Base-by-base conservation (phyloP, 2,888 invertebrate genomes). In the Lutraria lutraria region DNA sequence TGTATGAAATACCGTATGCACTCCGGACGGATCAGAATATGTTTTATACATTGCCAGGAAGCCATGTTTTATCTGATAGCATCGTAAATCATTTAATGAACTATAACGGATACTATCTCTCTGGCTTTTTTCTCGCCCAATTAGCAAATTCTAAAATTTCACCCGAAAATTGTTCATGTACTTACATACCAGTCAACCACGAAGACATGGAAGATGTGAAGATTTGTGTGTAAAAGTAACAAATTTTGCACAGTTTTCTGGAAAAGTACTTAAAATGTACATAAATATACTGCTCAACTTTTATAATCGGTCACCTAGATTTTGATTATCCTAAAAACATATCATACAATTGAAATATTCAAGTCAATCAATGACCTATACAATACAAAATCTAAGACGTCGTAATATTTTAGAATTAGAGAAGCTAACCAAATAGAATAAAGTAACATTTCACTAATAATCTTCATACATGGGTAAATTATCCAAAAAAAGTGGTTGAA, bases 81-180 rank as follows among this genome's bases (percentile, higher is more conserved):
- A 60, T 85, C 80, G 52, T 85, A 80, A 80, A 80, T 85, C 85
- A 85, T 79, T 80, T 54, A 85, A 85, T 60, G 85, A 80, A 43
- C 85, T 52, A 72, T 56, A 84, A 80, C 56, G 79, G 21, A 43
- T 60, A 80, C 19, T 16, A 31, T 56, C 60, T 85, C 43, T 19
- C 79, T 29, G 76, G 76, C 54, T 31, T 31, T 85, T 80, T 60
- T 56, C 80, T 56, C 80, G 85, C 80, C 79, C 56, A 85, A 85
- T 85, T 85, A 85, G 56, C 79, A 25, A 43, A 8, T 79, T 52
- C 76, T 76, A 34, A 76, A 76, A 25, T 76, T 76, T 19, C 76
- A 34, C 34, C 31, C 29, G 34, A 76, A 76, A 76, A 76, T 34
- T 76, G 15, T 16, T 16, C 76, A 76, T 76, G 76, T 76, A 76